These are phyloP conservation scores for Paracyclopina nana DNA, from an alignment of 1,140 invertebrate species.

Conservation along the genomic window DNA sequence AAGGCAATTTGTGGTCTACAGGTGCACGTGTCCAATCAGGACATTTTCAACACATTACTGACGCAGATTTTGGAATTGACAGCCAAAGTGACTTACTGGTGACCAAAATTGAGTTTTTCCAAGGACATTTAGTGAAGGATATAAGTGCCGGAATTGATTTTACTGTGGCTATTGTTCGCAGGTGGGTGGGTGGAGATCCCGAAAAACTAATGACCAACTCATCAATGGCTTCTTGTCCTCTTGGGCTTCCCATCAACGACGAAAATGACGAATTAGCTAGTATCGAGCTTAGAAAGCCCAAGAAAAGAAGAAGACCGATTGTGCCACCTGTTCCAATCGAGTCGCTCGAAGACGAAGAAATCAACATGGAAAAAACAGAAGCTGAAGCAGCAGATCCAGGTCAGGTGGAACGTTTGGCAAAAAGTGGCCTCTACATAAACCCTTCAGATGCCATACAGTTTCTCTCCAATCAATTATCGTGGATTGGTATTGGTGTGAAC, in stretches of 20 bases:
- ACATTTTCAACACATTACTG: too few species aligned
- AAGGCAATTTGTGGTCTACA: too few species aligned
- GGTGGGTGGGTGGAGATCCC: not conserved
- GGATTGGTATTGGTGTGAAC: not conserved
- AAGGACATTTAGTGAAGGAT: too few species aligned
- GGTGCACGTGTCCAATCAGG: too few species aligned
- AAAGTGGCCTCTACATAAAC: not conserved
- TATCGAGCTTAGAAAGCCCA: not conserved
- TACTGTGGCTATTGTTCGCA: not conserved
- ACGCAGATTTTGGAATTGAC: too few species aligned
- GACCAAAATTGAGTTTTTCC: too few species aligned
- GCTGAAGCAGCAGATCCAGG: not conserved
- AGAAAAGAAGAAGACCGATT: too few species aligned
- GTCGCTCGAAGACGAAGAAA: not conserved
- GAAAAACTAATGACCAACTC: not conserved
- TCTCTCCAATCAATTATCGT: not conserved
- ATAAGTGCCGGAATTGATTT: not conserved
- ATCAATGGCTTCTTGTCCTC: not conserved
- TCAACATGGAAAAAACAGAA: not conserved
- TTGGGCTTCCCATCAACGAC: not conserved
- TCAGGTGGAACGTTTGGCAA: conserved; percentile 1
- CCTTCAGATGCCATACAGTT: not conserved
- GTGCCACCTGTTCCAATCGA: too few species aligned
- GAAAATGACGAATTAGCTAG: not conserved
- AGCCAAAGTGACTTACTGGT: too few species aligned